Conservation (phyloP, 1,140 invertebrate species). For the Drosophila paulistorum region DNA sequence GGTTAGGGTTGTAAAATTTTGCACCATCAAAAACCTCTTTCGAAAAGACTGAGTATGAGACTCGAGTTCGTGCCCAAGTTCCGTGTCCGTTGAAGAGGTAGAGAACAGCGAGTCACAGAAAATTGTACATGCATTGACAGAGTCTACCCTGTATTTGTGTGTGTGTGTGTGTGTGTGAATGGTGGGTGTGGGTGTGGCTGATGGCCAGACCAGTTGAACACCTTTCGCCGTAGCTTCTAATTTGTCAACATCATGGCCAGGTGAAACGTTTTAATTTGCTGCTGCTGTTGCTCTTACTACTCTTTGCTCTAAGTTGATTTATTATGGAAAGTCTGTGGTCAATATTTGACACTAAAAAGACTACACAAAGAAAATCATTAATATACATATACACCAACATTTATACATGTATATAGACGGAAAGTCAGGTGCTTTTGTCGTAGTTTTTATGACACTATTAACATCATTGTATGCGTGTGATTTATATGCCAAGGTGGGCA, state of each 20-base stretch:
- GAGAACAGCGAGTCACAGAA: slow-evolving; percentile 3
- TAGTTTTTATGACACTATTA: slow-evolving; percentile 74
- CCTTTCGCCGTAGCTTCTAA: slow-evolving; percentile 48
- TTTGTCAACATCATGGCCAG: slow-evolving; percentile 74
- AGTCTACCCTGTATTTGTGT: not conserved
- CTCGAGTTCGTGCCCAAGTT: too few relatives aligned
- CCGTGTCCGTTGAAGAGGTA: slow-evolving; percentile 1
- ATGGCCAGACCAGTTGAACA: slow-evolving; percentile 9
- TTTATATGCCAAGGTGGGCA: slow-evolving; percentile 49
- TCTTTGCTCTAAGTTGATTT: slow-evolving; percentile 51
- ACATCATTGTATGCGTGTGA: slow-evolving; percentile 72
- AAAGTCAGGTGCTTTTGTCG: slow-evolving; percentile 49
- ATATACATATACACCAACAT: slow-evolving; percentile 4
- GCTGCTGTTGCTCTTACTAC: not conserved
- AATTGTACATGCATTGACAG: slow-evolving; percentile 54
- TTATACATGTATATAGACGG: slow-evolving; percentile 1
- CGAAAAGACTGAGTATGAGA: not conserved
- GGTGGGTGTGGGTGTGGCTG: slow-evolving; percentile 23
- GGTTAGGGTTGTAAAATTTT: slow-evolving; percentile 54
- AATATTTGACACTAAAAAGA: slow-evolving; percentile 41
- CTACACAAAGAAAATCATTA: slow-evolving; percentile 10
- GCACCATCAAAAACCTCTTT: slow-evolving; percentile 31
- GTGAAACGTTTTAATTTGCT: slow-evolving; percentile 60
- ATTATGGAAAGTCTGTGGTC: slow-evolving; percentile 46
- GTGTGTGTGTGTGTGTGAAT: not conserved